Percentiles rank a stretch among this genome's conserved stretches.
Evolutionary conservation across 2,888 invertebrate species (phyloP).

Genomic region (Tipula unca): DNA sequence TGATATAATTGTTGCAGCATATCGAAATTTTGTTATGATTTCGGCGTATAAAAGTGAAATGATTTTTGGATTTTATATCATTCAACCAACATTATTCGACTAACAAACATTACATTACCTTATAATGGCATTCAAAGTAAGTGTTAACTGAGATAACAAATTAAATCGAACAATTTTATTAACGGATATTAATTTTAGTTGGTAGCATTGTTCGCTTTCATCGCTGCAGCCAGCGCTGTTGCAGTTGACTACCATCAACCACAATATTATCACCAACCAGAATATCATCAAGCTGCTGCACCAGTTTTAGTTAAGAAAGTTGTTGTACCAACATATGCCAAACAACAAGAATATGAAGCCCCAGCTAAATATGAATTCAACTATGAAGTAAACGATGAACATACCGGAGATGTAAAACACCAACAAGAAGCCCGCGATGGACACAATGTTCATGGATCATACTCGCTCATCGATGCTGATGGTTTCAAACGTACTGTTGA

Average conservation of each 20-base stretch:
- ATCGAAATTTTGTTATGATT: not conserved
- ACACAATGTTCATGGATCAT: conserved; percentile 46
- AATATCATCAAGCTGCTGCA: not conserved
- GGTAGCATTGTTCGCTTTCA: conserved; percentile 31
- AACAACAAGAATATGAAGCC: conserved; percentile 28
- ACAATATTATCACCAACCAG: too few species aligned
- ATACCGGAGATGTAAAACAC: conserved; percentile 46
- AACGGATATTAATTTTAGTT: conserved; percentile 25
- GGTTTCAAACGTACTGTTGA: conserved; percentile 47
- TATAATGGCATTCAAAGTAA: conserved; percentile 19
- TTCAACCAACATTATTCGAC: not conserved
- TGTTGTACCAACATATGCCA: too few species aligned
- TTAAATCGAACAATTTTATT: not conserved
- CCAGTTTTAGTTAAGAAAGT: too few species aligned
- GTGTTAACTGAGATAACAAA: not conserved
- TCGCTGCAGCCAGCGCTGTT: conserved; percentile 28
- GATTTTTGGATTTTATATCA: not conserved
- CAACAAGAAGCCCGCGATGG: conserved; percentile 46
- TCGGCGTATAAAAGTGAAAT: not conserved
- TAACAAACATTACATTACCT: not conserved
- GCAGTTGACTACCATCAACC: conserved; percentile 23
- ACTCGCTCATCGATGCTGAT: conserved; percentile 47
- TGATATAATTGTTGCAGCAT: not conserved
- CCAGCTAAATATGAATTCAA: conserved; percentile 35
- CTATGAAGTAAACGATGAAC: conserved; percentile 38